Evolutionary conservation across 2,888 invertebrate genomes (phyloP), one percentile per base, ranked within the genome.

Genomic region (Fragum whitleyi): DNA sequence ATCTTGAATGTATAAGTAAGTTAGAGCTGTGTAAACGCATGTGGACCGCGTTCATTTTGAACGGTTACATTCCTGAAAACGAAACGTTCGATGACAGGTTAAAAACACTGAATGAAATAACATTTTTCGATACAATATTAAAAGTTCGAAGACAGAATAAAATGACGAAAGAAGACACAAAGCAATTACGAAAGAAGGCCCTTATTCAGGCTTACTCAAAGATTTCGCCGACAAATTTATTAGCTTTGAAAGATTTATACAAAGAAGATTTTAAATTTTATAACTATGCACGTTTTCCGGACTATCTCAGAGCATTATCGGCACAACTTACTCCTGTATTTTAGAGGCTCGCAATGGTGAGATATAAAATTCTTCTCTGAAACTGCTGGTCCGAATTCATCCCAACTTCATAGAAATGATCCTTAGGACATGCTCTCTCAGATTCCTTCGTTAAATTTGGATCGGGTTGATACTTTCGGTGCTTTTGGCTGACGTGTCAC

Each of bases 41-140:
- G 47, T 89, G 89, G 89, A 83, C 42, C 16, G 81, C 87, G 0
- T 87, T 87, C 71, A 79, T 79, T 32, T 65, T 87, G 9, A 87
- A 89, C 61, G 88, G 88, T 9, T 87, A 88, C 55, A 73, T 89
- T 23, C 89, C 87, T 11, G 36, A 71, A 19, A 65, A 69, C 1
- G 79, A 72, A 73, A 32, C 28, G 2, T 79, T 83, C 53, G 73
- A 75, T 0, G 19, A 21, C 0, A 16, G 73, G 26, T 39, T 79
- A 14, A 57, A 59, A 3, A 14, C 61, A 19, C 3, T 61, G 0
- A 61, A 61, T n/a, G 16, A 32, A n/a, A 14, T 14, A n/a, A 32
- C 16, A 3, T 67, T 82, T 36, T 75, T 65, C 23, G 39, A 67
- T 47, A 39, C 65, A 14, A 51, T 85, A 14, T 51, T 62, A 16